phyloP scores from a whole-genome alignment of 2,797 vertebrate species.

The Esox lucius region DNA sequence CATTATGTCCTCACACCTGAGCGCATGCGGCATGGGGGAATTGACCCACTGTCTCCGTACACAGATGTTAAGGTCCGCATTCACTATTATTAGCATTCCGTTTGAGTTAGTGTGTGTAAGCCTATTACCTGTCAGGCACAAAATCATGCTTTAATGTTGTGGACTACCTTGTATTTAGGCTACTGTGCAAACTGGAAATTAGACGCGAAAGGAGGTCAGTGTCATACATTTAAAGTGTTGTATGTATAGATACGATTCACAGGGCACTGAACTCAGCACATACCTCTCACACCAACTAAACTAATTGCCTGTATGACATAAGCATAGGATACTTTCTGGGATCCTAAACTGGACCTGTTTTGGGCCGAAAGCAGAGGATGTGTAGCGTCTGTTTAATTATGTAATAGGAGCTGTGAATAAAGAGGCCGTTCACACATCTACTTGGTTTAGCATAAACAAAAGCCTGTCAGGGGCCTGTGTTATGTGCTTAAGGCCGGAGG shows the following conservation, averaged over 20 bases:
- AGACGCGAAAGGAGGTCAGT: neutral
- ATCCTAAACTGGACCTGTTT: neutral
- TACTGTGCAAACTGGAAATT: neutral
- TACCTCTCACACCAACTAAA: neutral
- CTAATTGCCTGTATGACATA: neutral
- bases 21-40: conserved; percentile 45
- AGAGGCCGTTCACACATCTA: neutral
- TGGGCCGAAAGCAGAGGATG: neutral
- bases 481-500: neutral
- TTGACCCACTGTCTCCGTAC: conserved; percentile 39
- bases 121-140: neutral
- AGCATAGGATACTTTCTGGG: neutral
- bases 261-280: neutral
- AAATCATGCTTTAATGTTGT: neutral
- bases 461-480: conserved; percentile 2
- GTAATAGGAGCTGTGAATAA: neutral
- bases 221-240: neutral
- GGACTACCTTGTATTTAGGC: neutral
- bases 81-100: conserved; percentile 8
- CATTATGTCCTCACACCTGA: conserved; percentile 64
- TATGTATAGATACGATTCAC: neutral
- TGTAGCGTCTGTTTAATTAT: neutral
- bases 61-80: conserved; percentile 75
- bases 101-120: conserved; percentile 3
- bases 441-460: neutral